Base-by-base conservation (phyloP, 2,113 vertebrate genomes). In the Oenanthe oenanthe region DNA sequence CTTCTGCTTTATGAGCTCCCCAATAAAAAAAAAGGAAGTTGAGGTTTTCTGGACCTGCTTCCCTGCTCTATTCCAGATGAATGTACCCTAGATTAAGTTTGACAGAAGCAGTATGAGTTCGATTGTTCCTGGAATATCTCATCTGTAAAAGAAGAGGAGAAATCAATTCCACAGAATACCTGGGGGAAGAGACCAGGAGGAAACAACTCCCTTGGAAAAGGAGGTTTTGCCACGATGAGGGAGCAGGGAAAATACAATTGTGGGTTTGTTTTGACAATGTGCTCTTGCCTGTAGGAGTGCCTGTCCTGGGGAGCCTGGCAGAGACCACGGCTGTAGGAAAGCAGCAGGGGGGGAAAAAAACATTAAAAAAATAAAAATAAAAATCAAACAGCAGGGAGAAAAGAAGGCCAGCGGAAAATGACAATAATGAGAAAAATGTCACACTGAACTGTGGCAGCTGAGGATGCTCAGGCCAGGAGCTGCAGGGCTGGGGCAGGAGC, bases 361-460 rank as follows among this genome's bases (percentile, higher is more conserved):
- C 3, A 12, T 19, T 13, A 5, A 31, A 47, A 58, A n/a, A 47
- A 45, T 25, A 50, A 50, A 25, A 25, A 51, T 43, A 38, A 7
- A 42, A 21, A 26, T 3, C 15, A 26, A 51, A 10, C 31, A 89
- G 54, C 67, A 83, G 67, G 77, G 58, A 93, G 70, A 94, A 92
- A 92, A 94, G 71, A 36, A 38, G 45, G 70, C 81, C 92, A 80
- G 93, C 7, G 24, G 97, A 88, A 96, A 96, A 92, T 65, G 95
- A 71, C 86, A 96, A 97, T 92, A 93, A 97, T 82, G 87, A 96
- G 95, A 56, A 96, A 97, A 97, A 97, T 97, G 97, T 96, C 97
- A 93, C 97, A 94, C 65, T 73, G 82, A 97, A 96, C 66, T 32
- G 43, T 68, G 71, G 48, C 28, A 3, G 6, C n/a, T 40, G 13